A percentile compares a stretch with the other conserved stretches of the same genome.
These are phyloP conservation scores for Ectobius pallidus DNA, from an alignment of 2,888 invertebrate genomes.

Conservation along the genomic window DNA sequence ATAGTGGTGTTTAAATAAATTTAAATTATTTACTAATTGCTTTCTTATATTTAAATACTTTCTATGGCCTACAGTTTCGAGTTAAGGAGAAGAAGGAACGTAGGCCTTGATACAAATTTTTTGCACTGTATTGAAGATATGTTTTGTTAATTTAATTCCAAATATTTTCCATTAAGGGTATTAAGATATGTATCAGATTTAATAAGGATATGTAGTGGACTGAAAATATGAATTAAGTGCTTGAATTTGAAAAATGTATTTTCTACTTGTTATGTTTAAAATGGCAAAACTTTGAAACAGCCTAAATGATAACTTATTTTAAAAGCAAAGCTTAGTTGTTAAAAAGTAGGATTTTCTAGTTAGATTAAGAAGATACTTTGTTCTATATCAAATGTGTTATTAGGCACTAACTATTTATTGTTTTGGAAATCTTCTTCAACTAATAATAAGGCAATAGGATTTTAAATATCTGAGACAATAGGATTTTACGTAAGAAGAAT, in stretches of 20 bases:
- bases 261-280: neutral
- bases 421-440: conserved; percentile 5
- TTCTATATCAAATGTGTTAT: neutral
- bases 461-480: too few species aligned
- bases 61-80: neutral
- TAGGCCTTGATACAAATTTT: conserved; percentile 1
- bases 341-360: neutral
- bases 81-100: neutral
- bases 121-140: neutral
- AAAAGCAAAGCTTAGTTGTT: conserved; percentile 16
- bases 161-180: neutral
- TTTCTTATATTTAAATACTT: neutral
- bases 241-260: neutral
- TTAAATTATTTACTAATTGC: neutral
- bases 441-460: conserved; percentile 28
- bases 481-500: too few species aligned
- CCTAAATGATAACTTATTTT: conserved; percentile 5
- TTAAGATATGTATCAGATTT: neutral
- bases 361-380: neutral
- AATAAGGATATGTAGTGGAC: neutral
- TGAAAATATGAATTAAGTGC: neutral
- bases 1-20: neutral
- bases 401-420: conserved; percentile 28
- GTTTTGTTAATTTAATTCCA: conserved; percentile 2
- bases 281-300: conserved; percentile 3